A percentile compares a stretch with the other conserved stretches of the same genome.
Conservation (phyloP, 2,888 invertebrate genomes). For the Eupeodes luniger region DNA sequence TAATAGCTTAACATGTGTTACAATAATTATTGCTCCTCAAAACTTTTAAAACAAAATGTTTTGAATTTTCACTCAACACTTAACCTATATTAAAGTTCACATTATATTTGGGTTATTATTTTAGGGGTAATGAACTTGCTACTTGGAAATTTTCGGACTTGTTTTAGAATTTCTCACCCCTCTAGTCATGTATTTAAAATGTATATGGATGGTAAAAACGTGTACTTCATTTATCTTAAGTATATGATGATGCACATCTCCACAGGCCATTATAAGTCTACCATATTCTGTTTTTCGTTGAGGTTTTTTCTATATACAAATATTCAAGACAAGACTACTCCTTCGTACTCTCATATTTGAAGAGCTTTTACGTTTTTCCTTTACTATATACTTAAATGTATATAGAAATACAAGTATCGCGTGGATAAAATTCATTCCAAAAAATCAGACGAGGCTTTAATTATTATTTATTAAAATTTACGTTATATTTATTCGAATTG, state of each 20-base stretch:
- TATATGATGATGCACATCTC: slow-evolving; percentile 48
- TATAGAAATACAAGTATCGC: neutral
- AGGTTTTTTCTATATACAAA: neutral
- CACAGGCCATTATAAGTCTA: slow-evolving; percentile 21
- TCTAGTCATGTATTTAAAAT: neutral
- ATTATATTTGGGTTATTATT: slow-evolving; percentile 48
- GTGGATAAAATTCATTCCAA: slow-evolving; percentile 6
- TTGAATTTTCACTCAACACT: slow-evolving; percentile 19
- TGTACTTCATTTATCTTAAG: slow-evolving; percentile 57
- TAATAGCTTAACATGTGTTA: too few species aligned
- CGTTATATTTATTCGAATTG: too few species aligned
- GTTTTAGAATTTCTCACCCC: slow-evolving; percentile 1
- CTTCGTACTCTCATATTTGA: too few species aligned
- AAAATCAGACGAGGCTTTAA: slow-evolving; percentile 9
- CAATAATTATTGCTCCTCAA: too few species aligned
- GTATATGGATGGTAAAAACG: slow-evolving; percentile 3
- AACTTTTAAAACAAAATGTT: neutral
- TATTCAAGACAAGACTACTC: too few species aligned
- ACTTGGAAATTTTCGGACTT: slow-evolving; percentile 47
- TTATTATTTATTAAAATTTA: slow-evolving; percentile 19
- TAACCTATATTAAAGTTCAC: neutral
- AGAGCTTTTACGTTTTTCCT: neutral
- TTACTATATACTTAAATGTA: neutral
- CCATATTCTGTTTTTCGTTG: neutral
- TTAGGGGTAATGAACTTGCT: slow-evolving; percentile 67